A percentile compares a stretch with the other conserved stretches of the same genome.
Evolutionary conservation across 2,888 invertebrate genomes (phyloP).

Genomic region (Hirtodrosophila confusa): DNA sequence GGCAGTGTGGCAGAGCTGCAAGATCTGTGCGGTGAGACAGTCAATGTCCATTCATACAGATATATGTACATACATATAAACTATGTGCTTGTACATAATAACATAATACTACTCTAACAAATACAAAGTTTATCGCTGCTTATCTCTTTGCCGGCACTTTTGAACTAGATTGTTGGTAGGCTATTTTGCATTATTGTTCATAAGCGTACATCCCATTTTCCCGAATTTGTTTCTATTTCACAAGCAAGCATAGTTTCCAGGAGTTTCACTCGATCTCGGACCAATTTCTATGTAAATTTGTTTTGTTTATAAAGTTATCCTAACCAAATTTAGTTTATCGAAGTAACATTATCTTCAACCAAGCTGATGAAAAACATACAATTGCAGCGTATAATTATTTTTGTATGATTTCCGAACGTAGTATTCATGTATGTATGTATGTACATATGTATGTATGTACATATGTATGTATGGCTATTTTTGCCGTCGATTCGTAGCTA

Average conservation of each 20-base stretch:
- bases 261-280: too few species aligned
- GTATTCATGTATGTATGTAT: background rate
- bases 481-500: conserved; percentile 6
- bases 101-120: too few species aligned
- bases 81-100: background rate
- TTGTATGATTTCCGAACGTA: too few species aligned
- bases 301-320: too few species aligned
- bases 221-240: background rate
- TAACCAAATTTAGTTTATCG: too few species aligned
- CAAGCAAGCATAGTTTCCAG: too few species aligned
- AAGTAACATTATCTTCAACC: too few species aligned
- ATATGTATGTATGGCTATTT: conserved; percentile 6
- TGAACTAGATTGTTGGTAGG: background rate
- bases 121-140: background rate
- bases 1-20: background rate
- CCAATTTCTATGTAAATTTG: too few species aligned
- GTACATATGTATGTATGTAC: background rate
- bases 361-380: background rate
- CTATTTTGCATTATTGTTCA: conserved; percentile 6
- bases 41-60: background rate
- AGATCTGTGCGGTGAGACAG: conserved; percentile 3
- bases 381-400: too few species aligned
- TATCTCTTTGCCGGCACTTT: too few species aligned
- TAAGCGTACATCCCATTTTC: conserved; percentile 1
- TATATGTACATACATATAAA: background rate